These are phyloP conservation scores for Cerastoderma edule DNA, from an alignment of 2,888 invertebrate species.

Conservation along the genomic window DNA sequence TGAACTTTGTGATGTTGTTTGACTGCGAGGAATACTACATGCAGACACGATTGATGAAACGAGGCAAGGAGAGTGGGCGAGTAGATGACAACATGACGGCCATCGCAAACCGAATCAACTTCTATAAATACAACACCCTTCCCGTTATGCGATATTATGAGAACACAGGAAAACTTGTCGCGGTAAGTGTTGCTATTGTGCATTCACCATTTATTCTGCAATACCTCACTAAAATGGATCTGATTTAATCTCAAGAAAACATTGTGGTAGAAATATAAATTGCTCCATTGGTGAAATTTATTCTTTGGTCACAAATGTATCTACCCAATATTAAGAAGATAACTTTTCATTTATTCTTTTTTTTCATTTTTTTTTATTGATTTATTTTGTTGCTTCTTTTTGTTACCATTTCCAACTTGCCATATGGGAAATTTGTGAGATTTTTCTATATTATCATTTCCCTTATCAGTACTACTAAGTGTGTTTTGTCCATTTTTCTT, in stretches of 20 bases:
- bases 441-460: too few relatives aligned
- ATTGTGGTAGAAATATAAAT: background rate
- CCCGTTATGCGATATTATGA: constrained; percentile 79
- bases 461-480: too few relatives aligned
- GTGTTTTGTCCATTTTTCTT: too few relatives aligned
- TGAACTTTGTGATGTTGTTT: constrained; percentile 76
- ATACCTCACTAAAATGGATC: too few relatives aligned
- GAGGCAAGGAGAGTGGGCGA: constrained; percentile 68
- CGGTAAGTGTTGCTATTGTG: constrained; percentile 80
- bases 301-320: background rate
- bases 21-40: constrained; percentile 81
- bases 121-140: constrained; percentile 80
- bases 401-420: too few relatives aligned
- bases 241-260: too few relatives aligned
- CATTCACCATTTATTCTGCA: too few relatives aligned
- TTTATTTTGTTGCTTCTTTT: too few relatives aligned
- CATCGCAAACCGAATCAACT: constrained; percentile 72
- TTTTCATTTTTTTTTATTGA: too few relatives aligned
- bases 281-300: background rate
- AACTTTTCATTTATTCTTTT: too few relatives aligned
- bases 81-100: constrained; percentile 77
- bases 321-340: background rate
- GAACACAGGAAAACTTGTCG: constrained; percentile 74
- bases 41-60: constrained; percentile 70
- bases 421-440: too few relatives aligned